Percentiles rank a stretch among this genome's conserved stretches.
Evolutionary conservation across 2,113 vertebrate species (phyloP).

Genomic region (Azemiops feae): DNA sequence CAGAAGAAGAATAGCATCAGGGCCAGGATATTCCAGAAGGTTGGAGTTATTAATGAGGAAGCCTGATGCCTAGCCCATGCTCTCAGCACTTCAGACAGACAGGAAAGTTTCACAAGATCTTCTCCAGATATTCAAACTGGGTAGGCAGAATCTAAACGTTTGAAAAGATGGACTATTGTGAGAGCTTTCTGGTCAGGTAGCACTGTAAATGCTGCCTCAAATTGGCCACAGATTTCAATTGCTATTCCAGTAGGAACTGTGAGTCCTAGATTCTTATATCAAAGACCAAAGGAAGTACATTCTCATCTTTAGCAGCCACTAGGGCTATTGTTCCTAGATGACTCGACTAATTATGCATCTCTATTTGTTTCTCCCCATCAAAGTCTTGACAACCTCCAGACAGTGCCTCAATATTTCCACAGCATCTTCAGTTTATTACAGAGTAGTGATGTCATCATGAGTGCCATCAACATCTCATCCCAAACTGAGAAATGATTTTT

Average conservation of each 20-base stretch:
- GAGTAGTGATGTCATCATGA: no score
- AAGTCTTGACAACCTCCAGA: neutral
- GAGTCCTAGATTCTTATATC: neutral
- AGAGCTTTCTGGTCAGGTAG: neutral
- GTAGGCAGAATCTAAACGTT: neutral
- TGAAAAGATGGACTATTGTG: neutral
- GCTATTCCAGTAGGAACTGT: no score
- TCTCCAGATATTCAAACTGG: neutral
- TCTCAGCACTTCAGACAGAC: neutral
- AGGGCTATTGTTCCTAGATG: neutral
- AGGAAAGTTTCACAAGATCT: neutral
- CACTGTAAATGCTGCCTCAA: neutral
- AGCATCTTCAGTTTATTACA: neutral
- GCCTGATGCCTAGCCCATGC: neutral
- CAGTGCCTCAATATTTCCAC: neutral
- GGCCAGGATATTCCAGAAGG: neutral
- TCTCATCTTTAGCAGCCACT: no score
- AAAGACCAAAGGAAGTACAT: neutral
- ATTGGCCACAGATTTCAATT: neutral
- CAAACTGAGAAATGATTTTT: no score
- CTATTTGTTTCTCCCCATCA: neutral
- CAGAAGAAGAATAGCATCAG: no score
- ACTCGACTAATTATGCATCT: neutral
- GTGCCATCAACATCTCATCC: no score
- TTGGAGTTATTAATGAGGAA: neutral